phyloP scores from a whole-genome alignment of 2,888 invertebrate genomes.

The Macaria notata region DNA sequence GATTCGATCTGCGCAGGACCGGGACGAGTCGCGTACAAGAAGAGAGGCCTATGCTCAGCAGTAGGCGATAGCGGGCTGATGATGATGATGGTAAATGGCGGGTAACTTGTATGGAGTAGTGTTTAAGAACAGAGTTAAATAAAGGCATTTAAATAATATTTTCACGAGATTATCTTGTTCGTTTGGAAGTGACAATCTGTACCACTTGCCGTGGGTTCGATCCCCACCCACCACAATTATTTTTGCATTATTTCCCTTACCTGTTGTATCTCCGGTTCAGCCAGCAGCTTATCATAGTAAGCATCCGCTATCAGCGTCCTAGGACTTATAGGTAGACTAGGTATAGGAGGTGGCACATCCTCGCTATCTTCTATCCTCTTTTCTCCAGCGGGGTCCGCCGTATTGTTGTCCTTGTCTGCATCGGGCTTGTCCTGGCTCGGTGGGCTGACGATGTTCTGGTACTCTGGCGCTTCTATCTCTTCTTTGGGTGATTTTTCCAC shows the following conservation, averaged over 20 bases:
- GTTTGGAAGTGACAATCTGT: too few species aligned
- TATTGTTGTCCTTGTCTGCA: slow-evolving; percentile 21
- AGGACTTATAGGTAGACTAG: slow-evolving; percentile 74
- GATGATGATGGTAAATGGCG: too few species aligned
- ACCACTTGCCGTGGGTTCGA: too few species aligned
- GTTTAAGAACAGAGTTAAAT: too few species aligned
- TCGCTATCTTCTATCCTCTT: slow-evolving; percentile 47
- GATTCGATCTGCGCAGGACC: too few species aligned
- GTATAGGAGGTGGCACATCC: slow-evolving; percentile 73
- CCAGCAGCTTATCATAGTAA: slow-evolving; percentile 88
- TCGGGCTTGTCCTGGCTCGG: not conserved
- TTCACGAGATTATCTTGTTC: too few species aligned
- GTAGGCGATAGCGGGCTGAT: too few species aligned
- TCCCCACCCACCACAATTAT: too few species aligned
- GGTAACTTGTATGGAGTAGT: too few species aligned
- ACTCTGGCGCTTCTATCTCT: slow-evolving; percentile 60
- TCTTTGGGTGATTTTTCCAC: slow-evolving; percentile 39
- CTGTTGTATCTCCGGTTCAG: slow-evolving; percentile 91
- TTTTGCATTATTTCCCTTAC: slow-evolving; percentile 21
- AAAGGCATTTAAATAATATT: too few species aligned
- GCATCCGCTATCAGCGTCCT: slow-evolving; percentile 85
- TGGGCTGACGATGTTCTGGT: slow-evolving; percentile 59
- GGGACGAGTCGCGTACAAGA: too few species aligned
- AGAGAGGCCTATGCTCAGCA: too few species aligned
- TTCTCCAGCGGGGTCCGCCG: not conserved